Conservation (phyloP, 2,797 vertebrate species). For the Micropoecilia bifurca region DNA sequence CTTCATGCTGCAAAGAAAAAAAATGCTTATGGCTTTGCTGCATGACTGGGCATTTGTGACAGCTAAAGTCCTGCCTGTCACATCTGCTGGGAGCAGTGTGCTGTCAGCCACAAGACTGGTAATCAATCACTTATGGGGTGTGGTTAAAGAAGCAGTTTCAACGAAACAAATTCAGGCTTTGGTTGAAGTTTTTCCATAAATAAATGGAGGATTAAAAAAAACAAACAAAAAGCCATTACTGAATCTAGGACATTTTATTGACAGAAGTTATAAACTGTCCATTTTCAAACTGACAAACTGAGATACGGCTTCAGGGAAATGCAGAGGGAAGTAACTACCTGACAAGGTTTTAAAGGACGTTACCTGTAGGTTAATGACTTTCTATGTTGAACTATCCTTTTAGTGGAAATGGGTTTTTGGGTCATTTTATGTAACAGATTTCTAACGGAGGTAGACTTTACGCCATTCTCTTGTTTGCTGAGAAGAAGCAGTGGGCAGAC, state of each 20-base stretch:
- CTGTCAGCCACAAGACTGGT: slow-evolving; percentile 64
- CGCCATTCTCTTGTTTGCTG: slow-evolving; percentile 53
- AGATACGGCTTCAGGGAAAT: slow-evolving; percentile 57
- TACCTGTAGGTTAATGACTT: slow-evolving; percentile 80
- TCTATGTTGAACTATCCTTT: slow-evolving; percentile 68
- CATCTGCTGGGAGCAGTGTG: slow-evolving; percentile 73
- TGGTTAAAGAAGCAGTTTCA: slow-evolving; percentile 62
- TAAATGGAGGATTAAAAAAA: background rate
- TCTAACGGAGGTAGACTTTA: slow-evolving; percentile 48
- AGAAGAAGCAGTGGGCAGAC: slow-evolving; percentile 27
- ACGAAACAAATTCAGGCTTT: slow-evolving; percentile 33
- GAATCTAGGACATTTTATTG: slow-evolving; percentile 67
- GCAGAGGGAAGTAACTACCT: slow-evolving; percentile 33
- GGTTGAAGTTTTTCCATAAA: slow-evolving; percentile 23
- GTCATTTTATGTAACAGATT: slow-evolving; percentile 74
- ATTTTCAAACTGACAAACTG: slow-evolving; percentile 56
- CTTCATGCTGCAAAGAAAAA: slow-evolving; percentile 58
- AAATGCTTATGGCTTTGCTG: slow-evolving; percentile 81
- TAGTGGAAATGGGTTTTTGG: slow-evolving; percentile 78
- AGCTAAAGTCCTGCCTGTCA: slow-evolving; percentile 76
- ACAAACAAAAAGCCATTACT: slow-evolving; percentile 10
- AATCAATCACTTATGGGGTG: slow-evolving; percentile 75
- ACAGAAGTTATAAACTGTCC: slow-evolving; percentile 56
- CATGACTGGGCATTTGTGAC: slow-evolving; percentile 86
- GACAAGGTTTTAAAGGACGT: slow-evolving; percentile 63